phyloP scores from a whole-genome alignment of 2,113 vertebrate species.

The Illadopsis cleaveri region DNA sequence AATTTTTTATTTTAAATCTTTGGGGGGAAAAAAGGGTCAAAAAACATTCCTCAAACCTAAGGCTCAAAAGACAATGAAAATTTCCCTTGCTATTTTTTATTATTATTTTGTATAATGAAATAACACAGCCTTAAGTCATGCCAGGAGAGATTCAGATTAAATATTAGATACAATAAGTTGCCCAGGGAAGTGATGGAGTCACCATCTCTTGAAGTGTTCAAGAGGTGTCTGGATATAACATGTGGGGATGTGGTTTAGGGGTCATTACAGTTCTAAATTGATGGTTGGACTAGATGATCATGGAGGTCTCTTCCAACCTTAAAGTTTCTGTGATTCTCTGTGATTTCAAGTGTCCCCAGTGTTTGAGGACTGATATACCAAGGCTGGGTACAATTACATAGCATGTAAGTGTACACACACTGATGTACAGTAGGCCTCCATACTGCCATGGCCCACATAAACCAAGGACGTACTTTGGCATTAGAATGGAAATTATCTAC shows the following conservation, averaged over 20 bases:
- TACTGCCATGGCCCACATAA: not conserved
- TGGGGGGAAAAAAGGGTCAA: fast-evolving
- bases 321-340: not conserved
- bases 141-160: not conserved
- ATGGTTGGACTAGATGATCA: not conserved
- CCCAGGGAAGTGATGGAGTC: not conserved
- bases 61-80: not conserved
- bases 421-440: not conserved
- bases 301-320: not conserved
- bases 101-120: not conserved
- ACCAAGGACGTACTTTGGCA: not conserved
- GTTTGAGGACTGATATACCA: not conserved
- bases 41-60: not conserved
- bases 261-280: not conserved
- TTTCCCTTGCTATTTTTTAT: not conserved
- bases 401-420: not conserved
- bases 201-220: not conserved
- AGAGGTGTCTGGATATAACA: not conserved
- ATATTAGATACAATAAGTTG: not conserved
- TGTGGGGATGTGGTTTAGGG: not conserved
- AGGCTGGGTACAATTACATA: not conserved
- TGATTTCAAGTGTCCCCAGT: not conserved
- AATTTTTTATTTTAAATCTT: not conserved
- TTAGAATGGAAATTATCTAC: not conserved
- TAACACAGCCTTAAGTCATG: not conserved